These are phyloP conservation scores for Coelopa pilipes DNA, from an alignment of 2,888 invertebrate genomes.

Conservation along the genomic window DNA sequence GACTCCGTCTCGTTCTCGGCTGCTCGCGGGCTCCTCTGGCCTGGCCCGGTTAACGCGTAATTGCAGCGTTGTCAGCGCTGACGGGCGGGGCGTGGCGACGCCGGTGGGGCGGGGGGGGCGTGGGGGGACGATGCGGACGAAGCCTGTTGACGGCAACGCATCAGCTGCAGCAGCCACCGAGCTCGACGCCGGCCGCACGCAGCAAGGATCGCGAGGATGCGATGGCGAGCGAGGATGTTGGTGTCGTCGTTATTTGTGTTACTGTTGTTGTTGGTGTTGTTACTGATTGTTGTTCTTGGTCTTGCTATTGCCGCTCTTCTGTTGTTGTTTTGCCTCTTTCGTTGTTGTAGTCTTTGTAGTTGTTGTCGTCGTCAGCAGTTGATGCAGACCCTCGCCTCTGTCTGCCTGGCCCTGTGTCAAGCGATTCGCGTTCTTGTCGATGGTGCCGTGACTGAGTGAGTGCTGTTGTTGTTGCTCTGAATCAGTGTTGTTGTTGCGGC, in stretches of 20 bases:
- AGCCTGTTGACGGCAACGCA: slow-evolving; percentile 5
- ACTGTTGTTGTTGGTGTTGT: slow-evolving; percentile 9
- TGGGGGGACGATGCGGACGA: not conserved
- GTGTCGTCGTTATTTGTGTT: not conserved
- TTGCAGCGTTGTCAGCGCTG: not conserved
- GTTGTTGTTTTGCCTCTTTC: too few relatives aligned
- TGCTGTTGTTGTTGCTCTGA: too few relatives aligned
- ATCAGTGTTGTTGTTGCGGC: not conserved
- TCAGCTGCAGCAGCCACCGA: not conserved
- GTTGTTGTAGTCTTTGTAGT: not conserved
- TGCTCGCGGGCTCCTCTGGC: not conserved
- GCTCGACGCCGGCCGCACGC: not conserved
- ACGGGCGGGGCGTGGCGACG: not conserved
- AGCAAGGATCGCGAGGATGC: not conserved
- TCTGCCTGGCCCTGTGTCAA: too few relatives aligned
- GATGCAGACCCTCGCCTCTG: too few relatives aligned
- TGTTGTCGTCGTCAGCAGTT: slow-evolving; percentile 3
- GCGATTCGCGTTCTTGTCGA: too few relatives aligned
- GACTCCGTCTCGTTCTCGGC: too few relatives aligned
- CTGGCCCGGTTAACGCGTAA: not conserved
- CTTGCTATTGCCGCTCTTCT: too few relatives aligned
- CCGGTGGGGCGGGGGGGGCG: not conserved
- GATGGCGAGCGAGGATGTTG: not conserved
- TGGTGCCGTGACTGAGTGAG: too few relatives aligned
- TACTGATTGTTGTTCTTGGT: too few relatives aligned